Base-by-base conservation (phyloP, 2,113 vertebrate species). In the Lagopus leucura region DNA sequence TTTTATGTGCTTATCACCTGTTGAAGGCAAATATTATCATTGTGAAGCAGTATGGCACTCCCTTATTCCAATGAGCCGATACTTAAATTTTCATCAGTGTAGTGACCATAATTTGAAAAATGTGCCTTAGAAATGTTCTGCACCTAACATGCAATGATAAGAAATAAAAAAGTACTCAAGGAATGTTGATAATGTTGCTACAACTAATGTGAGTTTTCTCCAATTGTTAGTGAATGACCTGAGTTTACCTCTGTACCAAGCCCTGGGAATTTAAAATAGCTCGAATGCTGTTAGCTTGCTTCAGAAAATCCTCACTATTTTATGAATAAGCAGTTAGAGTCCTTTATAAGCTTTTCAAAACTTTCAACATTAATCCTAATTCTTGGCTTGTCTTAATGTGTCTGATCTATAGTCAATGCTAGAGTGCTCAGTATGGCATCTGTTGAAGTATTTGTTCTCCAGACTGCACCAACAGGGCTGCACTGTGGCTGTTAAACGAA, bases 241-340 rank as follows among this genome's bases (percentile, higher is more conserved):
- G 60, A 86, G 32, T 76, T 90, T 90, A 80, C 20, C 24, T 87
- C 45, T 91, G 43, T 32, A 58, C 32, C 47, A 90, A 76, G 3
- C 50, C 50, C 42, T 10, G 42, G 36, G 61, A 79, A 47, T 91
- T 92, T 93, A 72, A 93, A 54, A 61, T 6, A 93, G 40, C 89
- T 66, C 45, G 89, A 93, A 52, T 71, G 55, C 8, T 40, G n/a
- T 36, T 95, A 73, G 18, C 11, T 73, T 86, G 3, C 58, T 95
- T 86, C 32, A 69, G 76, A 90, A 85, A 93, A 94, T 52, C 69
- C 19, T 86, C 70, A 48, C 45, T 67, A 38, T 91, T 92, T 27
- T 81, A 50, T 18, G n/a, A 86, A 76, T 45, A 42, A 30, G 22
- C 40, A 52, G 58, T 73, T 55, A 72, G 11, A 88, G 10, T n/a